Conservation (phyloP, 2,113 vertebrate genomes). For the Stigmatopora nigra region DNA sequence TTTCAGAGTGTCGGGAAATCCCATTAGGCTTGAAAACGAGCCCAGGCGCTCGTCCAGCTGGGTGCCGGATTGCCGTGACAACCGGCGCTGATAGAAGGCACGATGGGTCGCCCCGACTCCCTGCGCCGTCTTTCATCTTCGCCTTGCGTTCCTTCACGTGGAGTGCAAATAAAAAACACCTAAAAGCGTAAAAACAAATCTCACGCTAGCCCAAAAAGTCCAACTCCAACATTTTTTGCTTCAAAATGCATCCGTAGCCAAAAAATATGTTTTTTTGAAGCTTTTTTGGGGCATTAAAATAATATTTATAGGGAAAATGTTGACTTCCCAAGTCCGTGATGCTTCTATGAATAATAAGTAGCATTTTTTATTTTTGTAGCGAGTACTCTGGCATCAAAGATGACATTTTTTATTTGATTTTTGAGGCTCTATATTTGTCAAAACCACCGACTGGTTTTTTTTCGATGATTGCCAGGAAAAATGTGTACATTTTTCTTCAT, state of each 20-base stretch:
- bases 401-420: neutral
- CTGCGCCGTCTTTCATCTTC: neutral
- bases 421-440: neutral
- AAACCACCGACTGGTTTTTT: neutral
- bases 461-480: no score
- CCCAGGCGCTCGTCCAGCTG: neutral
- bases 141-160: neutral
- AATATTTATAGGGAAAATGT: neutral
- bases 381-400: neutral
- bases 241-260: neutral
- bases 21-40: neutral
- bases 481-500: no score
- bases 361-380: neutral
- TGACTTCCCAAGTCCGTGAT: neutral
- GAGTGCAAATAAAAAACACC: no score
- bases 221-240: neutral
- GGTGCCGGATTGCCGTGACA: slow-evolving; percentile 1
- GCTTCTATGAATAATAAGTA: neutral
- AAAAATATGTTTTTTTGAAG: neutral
- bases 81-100: neutral
- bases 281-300: no score
- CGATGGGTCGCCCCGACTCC: neutral
- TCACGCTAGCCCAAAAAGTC: no score
- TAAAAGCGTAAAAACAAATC: no score
- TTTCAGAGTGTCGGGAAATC: neutral